A percentile compares a stretch with the other conserved stretches of the same genome.
phyloP scores from a whole-genome alignment of 1,140 invertebrate genomes.

The Delia radicum region DNA sequence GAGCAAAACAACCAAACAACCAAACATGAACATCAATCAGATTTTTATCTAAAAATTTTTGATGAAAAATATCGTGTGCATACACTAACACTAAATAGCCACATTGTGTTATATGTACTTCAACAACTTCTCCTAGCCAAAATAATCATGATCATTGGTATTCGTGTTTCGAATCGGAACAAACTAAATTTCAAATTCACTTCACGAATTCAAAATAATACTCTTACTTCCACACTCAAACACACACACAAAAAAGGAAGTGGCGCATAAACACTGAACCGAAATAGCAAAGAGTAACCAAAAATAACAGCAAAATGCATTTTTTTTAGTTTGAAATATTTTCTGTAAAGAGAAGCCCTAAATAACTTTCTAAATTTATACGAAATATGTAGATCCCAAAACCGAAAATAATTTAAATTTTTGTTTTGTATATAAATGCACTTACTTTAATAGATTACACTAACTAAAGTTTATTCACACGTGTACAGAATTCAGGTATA shows the following conservation, averaged over 20 bases:
- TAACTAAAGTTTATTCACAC: too few relatives aligned
- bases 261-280: not conserved
- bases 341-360: slow-evolving; percentile 3
- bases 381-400: not conserved
- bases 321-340: not conserved
- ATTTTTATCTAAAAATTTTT: not conserved
- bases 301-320: slow-evolving; percentile 15
- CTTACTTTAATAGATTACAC: too few relatives aligned
- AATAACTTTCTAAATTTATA: slow-evolving; percentile 13
- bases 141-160: not conserved
- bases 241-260: not conserved
- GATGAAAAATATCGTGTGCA: not conserved
- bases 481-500: too few relatives aligned
- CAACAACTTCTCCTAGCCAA: not conserved
- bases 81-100: not conserved
- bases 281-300: not conserved
- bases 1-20: not conserved
- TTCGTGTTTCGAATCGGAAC: not conserved
- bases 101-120: not conserved
- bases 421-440: not conserved
- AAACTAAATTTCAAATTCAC: not conserved
- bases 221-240: not conserved
- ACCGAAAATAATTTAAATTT: not conserved
- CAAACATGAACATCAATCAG: not conserved
- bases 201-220: not conserved